Evolutionary conservation across 2,888 invertebrate genomes (phyloP), one percentile per base, ranked within the genome.

Genomic region (Sepiola atlantica): DNA sequence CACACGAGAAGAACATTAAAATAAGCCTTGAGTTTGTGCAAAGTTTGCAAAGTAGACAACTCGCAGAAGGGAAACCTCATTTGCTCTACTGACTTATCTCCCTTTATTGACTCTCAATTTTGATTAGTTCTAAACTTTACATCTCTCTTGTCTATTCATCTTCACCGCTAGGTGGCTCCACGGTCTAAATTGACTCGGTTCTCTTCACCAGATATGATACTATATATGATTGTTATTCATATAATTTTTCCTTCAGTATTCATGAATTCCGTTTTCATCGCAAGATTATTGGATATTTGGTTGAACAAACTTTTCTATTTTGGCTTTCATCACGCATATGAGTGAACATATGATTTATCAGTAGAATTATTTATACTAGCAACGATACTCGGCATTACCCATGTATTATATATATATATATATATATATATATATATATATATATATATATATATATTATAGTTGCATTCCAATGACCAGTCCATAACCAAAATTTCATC

Each of bases 81-180:
- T 61, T 61, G 61, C 28, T 61, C 61, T 12, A 28, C 28, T 21
- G 10, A 21, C 61, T 61, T 61, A 28, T 28, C 61, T 61, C 61
- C 28, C 61, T 28, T 61, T 61, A 61, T 28, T 28, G 24, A 28
- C 61, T 61, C 61, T 61, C 61, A 20, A 61, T 20, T 61, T 61
- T 61, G 61, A 61, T 61, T 61, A 61, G 28, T 61, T 61, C 24
- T 28, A 10, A 6, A 61, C 8, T 77, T 32, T 8, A n/a, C 32
- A 77, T 77, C 32, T 77, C 77, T 77, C 77, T 77, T 77, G 77
- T 77, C 77, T 77, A n/a, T 77, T 77, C 77, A 77, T 77, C 77
- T 77, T 77, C 21, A 77, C 32, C 77, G 32, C 14, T 18, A 2
- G n/a, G 10, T 77, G 77, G 77, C n/a, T n/a, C 77, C n/a, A n/a